phyloP scores from a whole-genome alignment of 2,113 vertebrate genomes.

The western clawed frog (Xenopus tropicalis) region DNA sequence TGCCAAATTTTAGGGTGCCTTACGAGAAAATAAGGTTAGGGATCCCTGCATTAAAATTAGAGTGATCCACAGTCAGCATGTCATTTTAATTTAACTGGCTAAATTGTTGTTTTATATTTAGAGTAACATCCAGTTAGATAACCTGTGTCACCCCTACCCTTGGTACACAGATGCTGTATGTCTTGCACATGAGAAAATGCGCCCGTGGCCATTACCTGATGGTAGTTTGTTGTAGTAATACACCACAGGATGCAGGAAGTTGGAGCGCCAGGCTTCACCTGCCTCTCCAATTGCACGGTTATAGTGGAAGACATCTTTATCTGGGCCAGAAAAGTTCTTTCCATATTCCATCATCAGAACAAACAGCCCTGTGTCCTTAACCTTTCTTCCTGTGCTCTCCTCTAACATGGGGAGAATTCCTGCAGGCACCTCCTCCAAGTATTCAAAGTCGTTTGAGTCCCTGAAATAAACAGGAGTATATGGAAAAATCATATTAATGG shows the following conservation, averaged over 20 bases:
- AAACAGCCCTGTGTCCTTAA: constrained; percentile 69
- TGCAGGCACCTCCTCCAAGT: constrained; percentile 86
- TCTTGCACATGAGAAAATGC: too few relatives aligned
- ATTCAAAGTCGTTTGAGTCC: constrained; percentile 68
- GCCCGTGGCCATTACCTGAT: constrained; percentile 67
- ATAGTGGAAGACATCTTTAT: constrained; percentile 74
- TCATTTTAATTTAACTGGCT: too few relatives aligned
- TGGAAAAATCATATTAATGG: too few relatives aligned
- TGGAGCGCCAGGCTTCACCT: constrained; percentile 86
- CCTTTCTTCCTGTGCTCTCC: constrained; percentile 71
- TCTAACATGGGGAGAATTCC: constrained; percentile 80
- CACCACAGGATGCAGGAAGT: constrained; percentile 93
- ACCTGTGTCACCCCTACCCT: too few relatives aligned
- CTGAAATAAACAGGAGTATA: constrained; percentile 48
- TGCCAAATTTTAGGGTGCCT: too few relatives aligned
- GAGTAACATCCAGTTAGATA: too few relatives aligned
- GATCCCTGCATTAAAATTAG: too few relatives aligned
- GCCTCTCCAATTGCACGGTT: constrained; percentile 82
- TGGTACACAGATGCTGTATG: too few relatives aligned
- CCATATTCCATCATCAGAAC: constrained; percentile 90
- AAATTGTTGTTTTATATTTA: too few relatives aligned
- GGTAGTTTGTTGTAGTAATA: constrained; percentile 85
- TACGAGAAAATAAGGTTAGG: too few relatives aligned
- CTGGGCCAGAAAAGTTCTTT: constrained; percentile 74
- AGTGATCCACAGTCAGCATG: too few relatives aligned